Conservation (phyloP, 2,113 vertebrate genomes). For the Vimba vimba region DNA sequence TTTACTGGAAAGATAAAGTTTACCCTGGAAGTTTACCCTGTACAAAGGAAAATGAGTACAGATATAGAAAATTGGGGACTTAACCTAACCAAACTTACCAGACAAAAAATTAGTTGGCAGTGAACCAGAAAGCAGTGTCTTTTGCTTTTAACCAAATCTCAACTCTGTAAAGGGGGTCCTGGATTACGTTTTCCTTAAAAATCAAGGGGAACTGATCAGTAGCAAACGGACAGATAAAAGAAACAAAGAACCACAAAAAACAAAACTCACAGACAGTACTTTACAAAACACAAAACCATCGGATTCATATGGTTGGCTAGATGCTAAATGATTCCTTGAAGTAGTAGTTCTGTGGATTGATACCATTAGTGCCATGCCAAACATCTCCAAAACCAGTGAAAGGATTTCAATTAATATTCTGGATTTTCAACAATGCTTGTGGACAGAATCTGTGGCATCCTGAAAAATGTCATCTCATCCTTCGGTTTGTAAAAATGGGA, state of each 20-base stretch:
- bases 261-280: not conserved
- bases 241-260: not conserved
- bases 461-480: not conserved
- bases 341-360: not conserved
- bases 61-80: not conserved
- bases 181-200: not conserved
- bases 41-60: not conserved
- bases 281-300: not conserved
- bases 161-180: not conserved
- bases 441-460: not conserved
- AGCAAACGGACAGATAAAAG: not conserved
- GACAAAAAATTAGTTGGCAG: not conserved
- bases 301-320: not conserved
- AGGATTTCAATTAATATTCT: not conserved
- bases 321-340: not conserved
- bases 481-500: constrained; percentile 7
- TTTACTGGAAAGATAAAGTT: not conserved
- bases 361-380: not conserved
- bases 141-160: not conserved
- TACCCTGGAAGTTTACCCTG: not conserved
- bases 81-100: not conserved
- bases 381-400: not conserved
- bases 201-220: not conserved
- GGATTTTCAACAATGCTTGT: not conserved
- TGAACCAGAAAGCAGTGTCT: not conserved